Percentiles rank a stretch among this genome's conserved stretches.
Evolutionary conservation across 2,113 vertebrate species (phyloP).

Genomic region (Marcusenius ussheri): DNA sequence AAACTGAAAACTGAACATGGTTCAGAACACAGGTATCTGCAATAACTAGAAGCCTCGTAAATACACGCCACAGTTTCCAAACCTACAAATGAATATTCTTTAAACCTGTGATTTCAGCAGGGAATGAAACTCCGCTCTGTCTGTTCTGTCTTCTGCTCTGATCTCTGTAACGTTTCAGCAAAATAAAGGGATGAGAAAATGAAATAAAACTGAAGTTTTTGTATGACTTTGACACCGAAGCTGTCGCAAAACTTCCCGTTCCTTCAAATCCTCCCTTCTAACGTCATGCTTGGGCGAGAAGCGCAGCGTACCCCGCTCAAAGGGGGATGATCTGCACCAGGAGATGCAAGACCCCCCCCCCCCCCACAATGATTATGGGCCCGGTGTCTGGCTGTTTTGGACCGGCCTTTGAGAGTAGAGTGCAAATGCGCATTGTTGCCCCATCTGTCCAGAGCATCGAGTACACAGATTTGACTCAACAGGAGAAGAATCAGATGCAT

Average conservation of each 20-base stretch:
- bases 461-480: neutral
- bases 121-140: neutral
- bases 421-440: constrained; percentile 5
- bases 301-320: neutral
- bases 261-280: neutral
- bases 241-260: neutral
- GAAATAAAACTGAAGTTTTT: neutral
- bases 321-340: constrained; percentile 3
- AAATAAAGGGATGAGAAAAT: neutral
- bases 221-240: neutral
- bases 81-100: neutral
- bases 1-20: neutral
- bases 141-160: neutral
- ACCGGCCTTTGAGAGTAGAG: neutral
- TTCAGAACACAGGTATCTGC: neutral
- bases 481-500: neutral
- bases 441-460: constrained; percentile 22
- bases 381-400: neutral
- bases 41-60: neutral
- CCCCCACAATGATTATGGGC: neutral
- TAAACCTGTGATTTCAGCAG: neutral
- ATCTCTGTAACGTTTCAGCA: neutral
- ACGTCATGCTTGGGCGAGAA: neutral
- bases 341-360: neutral
- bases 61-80: neutral